Evolutionary conservation across 2,797 vertebrate genomes (phyloP).

Genomic region (Petrocephalus sullivani): DNA sequence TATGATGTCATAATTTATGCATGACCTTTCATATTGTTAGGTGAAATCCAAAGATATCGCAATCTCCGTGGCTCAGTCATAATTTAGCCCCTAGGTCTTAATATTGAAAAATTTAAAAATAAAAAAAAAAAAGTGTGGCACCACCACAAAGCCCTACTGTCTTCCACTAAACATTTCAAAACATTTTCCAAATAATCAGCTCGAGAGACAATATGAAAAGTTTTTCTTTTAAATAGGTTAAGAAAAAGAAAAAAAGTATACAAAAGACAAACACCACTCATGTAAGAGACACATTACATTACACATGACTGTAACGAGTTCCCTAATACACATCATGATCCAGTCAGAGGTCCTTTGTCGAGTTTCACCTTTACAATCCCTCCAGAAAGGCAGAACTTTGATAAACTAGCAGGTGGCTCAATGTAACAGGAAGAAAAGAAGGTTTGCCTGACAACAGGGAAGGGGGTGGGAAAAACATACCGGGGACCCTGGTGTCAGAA

Average conservation of each 20-base stretch:
- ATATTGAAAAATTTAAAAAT: background rate
- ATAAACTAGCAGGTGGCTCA: background rate
- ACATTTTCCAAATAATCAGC: background rate
- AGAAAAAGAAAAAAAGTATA: background rate
- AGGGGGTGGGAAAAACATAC: background rate
- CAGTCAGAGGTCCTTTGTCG: background rate
- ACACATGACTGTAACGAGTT: background rate
- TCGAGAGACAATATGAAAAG: background rate
- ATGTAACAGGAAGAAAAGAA: background rate
- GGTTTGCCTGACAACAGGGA: background rate
- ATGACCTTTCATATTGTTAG: slow-evolving; percentile 31
- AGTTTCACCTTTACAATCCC: background rate
- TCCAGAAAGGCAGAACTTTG: background rate
- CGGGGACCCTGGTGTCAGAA: background rate
- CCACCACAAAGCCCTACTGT: background rate
- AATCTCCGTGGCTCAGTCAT: slow-evolving; percentile 7
- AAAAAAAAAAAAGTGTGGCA: background rate
- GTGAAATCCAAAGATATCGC: slow-evolving; percentile 16
- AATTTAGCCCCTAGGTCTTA: slow-evolving; percentile 12
- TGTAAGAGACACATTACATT: background rate
- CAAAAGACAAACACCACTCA: background rate
- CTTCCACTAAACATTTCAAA: background rate
- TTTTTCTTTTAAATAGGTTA: background rate
- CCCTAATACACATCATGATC: background rate
- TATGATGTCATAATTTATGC: slow-evolving; percentile 37